Evolutionary conservation across 2,797 vertebrate species (phyloP).

Genomic region (Pteronotus mesoamericanus): DNA sequence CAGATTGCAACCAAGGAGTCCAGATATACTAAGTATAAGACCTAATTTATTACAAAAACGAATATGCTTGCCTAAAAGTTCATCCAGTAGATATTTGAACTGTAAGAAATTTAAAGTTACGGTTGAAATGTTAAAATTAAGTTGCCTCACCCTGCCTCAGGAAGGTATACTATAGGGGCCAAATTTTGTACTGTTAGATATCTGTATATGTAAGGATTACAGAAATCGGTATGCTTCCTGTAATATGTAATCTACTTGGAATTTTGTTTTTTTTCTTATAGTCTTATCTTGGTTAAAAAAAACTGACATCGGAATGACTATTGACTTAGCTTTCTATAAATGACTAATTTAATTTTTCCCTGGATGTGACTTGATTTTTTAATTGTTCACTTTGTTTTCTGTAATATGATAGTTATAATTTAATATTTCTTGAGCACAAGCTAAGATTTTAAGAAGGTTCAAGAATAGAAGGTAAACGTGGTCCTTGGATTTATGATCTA

Average conservation of each 20-base stretch:
- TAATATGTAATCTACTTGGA: neutral
- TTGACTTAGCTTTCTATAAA: constrained; percentile 2
- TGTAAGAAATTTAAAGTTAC: neutral
- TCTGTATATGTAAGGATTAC: neutral
- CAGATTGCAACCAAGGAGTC: neutral
- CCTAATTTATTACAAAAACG: neutral
- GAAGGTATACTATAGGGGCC: neutral
- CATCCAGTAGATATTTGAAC: neutral
- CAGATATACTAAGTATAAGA: neutral
- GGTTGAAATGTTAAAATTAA: neutral
- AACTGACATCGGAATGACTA: neutral
- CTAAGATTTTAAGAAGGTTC: neutral
- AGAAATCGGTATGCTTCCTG: neutral
- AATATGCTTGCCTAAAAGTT: neutral
- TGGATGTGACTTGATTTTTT: neutral
- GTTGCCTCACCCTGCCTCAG: neutral
- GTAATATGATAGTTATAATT: neutral
- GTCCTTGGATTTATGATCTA: constrained; percentile 1
- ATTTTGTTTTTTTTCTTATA: neutral
- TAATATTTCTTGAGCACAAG: neutral
- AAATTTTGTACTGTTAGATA: neutral
- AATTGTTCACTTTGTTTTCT: neutral
- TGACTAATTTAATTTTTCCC: neutral
- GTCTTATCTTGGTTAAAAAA: neutral
- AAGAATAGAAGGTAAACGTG: neutral